Percentiles rank a stretch among this genome's conserved stretches.
Evolutionary conservation across 2,113 vertebrate genomes (phyloP).

Genomic region (Promerops cafer): DNA sequence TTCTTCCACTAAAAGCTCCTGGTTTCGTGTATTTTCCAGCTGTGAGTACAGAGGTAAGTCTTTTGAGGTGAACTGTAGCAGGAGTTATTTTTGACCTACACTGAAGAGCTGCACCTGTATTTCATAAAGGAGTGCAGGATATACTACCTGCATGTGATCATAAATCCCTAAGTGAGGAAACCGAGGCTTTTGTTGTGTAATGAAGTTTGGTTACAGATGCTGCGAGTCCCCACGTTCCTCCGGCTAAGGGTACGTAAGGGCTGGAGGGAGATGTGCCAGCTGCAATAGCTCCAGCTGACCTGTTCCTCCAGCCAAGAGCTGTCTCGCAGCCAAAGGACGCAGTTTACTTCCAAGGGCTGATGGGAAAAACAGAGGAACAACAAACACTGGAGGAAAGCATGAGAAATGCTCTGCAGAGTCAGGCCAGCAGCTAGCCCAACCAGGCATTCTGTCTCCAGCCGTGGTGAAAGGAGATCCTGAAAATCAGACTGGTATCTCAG

Average conservation of each 20-base stretch:
- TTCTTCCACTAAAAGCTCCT: neutral
- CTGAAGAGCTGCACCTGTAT: neutral
- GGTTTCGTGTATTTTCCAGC: neutral
- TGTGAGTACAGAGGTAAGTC: neutral
- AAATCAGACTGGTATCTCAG: neutral
- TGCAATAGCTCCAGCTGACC: neutral
- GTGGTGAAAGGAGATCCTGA: neutral
- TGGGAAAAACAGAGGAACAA: neutral
- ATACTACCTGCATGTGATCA: neutral
- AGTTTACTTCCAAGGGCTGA: neutral
- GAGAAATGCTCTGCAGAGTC: neutral
- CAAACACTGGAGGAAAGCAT: neutral
- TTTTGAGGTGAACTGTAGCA: neutral
- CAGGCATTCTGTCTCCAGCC: neutral
- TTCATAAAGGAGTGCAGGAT: neutral
- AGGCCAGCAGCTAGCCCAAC: neutral
- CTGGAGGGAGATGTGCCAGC: neutral
- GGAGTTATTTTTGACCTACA: neutral
- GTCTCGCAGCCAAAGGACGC: neutral
- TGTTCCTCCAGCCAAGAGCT: neutral
- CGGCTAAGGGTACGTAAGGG: neutral
- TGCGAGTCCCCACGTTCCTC: accelerated
- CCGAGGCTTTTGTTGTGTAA: neutral
- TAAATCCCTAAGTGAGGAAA: neutral
- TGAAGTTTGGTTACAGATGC: neutral